phyloP scores from a whole-genome alignment of 1,140 invertebrate genomes.

The Caenorhabditis briggsae region DNA sequence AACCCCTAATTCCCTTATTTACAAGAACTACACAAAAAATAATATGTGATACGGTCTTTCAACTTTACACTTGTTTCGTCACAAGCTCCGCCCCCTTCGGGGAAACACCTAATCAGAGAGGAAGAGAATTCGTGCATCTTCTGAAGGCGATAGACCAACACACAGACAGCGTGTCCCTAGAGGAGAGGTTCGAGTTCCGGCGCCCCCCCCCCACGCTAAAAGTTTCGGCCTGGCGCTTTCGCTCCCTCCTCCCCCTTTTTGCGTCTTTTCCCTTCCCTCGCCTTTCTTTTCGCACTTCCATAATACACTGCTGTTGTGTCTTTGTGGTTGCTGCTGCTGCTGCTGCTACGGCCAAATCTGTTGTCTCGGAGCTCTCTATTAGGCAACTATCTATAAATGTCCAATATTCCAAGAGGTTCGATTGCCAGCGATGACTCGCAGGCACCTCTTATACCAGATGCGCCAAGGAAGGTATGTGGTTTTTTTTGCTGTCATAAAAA shows the following conservation, averaged over 20 bases:
- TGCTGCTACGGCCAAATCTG: not conserved
- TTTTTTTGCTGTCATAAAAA: not conserved
- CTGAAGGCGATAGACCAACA: not conserved
- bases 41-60: not conserved
- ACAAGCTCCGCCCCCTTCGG: not conserved
- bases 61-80: constrained; percentile 47
- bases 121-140: constrained; percentile 48
- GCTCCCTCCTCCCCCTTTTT: not conserved
- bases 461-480: constrained; percentile 8
- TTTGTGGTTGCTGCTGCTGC: constrained; percentile 3
- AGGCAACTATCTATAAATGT: not conserved
- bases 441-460: constrained; percentile 43
- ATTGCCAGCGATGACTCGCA: constrained; percentile 42
- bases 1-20: not conserved
- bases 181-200: constrained; percentile 48
- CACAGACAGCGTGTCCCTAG: constrained; percentile 13
- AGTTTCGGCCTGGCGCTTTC: constrained; percentile 44
- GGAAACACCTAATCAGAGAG: not conserved
- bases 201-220: too few species aligned
- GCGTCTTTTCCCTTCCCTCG: not conserved
- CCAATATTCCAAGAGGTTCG: constrained; percentile 20
- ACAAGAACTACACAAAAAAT: not conserved
- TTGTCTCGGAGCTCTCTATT: not conserved
- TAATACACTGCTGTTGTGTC: not conserved
- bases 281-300: not conserved